Conservation (phyloP, 2,797 vertebrate genomes). For the Channallabes apus region DNA sequence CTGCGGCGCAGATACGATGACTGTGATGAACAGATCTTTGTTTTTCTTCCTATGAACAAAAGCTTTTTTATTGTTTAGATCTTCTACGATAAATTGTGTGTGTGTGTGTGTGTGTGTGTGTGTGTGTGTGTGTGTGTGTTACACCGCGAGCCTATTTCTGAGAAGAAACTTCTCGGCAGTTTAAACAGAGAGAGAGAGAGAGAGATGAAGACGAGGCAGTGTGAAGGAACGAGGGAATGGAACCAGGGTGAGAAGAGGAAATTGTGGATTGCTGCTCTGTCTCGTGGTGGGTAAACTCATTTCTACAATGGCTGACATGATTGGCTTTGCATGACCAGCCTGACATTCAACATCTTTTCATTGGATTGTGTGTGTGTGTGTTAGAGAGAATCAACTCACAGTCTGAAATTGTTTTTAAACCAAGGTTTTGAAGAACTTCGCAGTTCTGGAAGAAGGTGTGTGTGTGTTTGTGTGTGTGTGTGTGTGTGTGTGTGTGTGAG, state of each 20-base stretch:
- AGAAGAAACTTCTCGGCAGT: conserved; percentile 6
- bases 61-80: background rate
- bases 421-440: background rate
- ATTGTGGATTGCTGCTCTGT: conserved; percentile 23
- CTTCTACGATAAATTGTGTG: background rate
- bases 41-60: background rate
- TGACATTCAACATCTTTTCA: conserved; percentile 27
- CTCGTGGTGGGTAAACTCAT: conserved; percentile 21
- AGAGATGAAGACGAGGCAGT: conserved; percentile 16
- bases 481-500: background rate
- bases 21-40: background rate
- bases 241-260: conserved; percentile 9
- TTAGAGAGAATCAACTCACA: background rate
- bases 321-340: conserved; percentile 40
- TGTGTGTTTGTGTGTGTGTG: background rate
- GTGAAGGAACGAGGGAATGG: conserved; percentile 13
- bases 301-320: conserved; percentile 36
- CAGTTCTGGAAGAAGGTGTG: background rate
- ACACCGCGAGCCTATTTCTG: background rate
- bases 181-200: conserved; percentile 8
- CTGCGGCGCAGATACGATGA: background rate
- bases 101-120: no score
- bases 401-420: background rate
- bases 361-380: background rate
- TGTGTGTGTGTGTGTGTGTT: background rate